Base-by-base conservation (phyloP, 2,888 invertebrate species). In the Altica lythri region DNA sequence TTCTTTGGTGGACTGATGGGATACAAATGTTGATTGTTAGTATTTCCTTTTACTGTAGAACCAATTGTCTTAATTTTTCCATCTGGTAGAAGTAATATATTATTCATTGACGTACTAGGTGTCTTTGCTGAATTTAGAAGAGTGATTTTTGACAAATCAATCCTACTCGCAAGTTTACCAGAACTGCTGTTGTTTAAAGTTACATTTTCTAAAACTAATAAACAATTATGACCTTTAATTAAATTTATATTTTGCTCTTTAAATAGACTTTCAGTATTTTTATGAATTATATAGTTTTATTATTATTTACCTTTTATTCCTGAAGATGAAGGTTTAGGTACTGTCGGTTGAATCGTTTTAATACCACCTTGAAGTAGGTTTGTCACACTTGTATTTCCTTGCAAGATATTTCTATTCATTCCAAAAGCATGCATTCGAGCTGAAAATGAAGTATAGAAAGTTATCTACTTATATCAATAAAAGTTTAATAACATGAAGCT, bases 161-260 rank as follows among this genome's bases (percentile, higher is more conserved):
- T 64, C 8, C 69, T 63, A 45, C 71, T 63, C 52, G 72, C 51
- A 25, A 73, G 48, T 60, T 73, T 74, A 4, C 66, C 61, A 2
- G 66, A 54, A 49, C 54, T 64, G 27, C 66, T 57, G 19, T 65
- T 57, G 44, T 68, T 67, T 19, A 76, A 52, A 6, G 72, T 69
- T n/a, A 76, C 68, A 55, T 75, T 75, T 65, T 77, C 76, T 19
- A 76, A 61, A 47, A 76, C 76, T 76, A n/a, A n/a, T n/a, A n/a
- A n/a, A n/a, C n/a, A n/a, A n/a, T n/a, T n/a, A n/a, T n/a, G n/a
- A n/a, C n/a, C n/a, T n/a, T n/a, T n/a, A n/a, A n/a, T n/a, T n/a
- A n/a, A n/a, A n/a, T n/a, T n/a, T n/a, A n/a, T n/a, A n/a, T n/a
- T n/a, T n/a, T n/a, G n/a, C n/a, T n/a, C n/a, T n/a, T n/a, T n/a